Percentiles rank a stretch among this genome's conserved stretches.
These are phyloP conservation scores for Hydropotes inermis DNA, from an alignment of 2,113 vertebrate genomes.

Conservation along the genomic window DNA sequence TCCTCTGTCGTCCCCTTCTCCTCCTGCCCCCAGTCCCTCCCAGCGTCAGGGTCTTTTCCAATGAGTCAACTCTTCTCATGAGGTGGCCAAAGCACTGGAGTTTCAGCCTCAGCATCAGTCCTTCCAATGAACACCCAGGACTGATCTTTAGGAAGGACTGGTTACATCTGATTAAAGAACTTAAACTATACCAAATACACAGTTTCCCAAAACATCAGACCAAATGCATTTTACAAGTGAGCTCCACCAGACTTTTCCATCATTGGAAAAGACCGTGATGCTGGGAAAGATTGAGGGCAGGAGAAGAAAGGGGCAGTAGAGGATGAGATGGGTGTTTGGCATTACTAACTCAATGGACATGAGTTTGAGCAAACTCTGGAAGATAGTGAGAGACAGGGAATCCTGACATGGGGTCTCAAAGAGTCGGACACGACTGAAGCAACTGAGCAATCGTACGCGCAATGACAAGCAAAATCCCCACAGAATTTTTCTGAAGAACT, in stretches of 20 bases:
- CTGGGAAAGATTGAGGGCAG: neutral
- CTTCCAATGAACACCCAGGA: too few relatives aligned
- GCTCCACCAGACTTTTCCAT: neutral
- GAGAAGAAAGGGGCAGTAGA: neutral
- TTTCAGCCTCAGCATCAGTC: too few relatives aligned
- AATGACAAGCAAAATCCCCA: neutral
- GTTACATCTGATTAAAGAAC: neutral
- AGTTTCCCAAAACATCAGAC: neutral
- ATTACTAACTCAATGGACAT: neutral
- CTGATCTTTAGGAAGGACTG: too few relatives aligned
- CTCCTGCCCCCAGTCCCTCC: too few relatives aligned
- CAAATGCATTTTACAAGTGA: neutral
- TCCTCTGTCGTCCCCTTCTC: too few relatives aligned
- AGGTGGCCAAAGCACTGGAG: too few relatives aligned
- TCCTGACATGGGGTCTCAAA: neutral
- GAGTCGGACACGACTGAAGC: neutral
- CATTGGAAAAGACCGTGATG: neutral
- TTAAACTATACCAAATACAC: neutral
- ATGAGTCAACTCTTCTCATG: too few relatives aligned
- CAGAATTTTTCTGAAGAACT: neutral
- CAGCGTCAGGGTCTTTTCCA: too few relatives aligned
- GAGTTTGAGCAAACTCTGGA: neutral
- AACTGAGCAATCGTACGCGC: accelerated
- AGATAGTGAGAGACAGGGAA: neutral
- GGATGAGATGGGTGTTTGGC: neutral